Evolutionary conservation across 2,797 vertebrate genomes (phyloP).

Genomic region (Coendou prehensilis): DNA sequence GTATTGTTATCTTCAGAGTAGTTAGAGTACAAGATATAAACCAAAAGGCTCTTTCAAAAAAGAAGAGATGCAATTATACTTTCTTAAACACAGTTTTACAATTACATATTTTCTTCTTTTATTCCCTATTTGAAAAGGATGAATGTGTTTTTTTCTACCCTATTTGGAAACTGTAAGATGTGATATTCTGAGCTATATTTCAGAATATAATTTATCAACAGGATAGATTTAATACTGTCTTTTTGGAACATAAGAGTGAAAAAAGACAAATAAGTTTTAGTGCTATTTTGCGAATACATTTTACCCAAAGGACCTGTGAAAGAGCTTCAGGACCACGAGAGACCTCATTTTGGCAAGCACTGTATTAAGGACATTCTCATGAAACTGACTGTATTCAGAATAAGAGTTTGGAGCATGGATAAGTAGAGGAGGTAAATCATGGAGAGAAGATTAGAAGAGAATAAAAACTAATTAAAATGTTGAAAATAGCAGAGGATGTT

Average conservation of each 20-base stretch:
- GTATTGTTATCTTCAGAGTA: not conserved
- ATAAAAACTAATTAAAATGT: conserved; percentile 6
- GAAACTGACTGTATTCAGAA: not conserved
- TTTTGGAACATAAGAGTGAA: not conserved
- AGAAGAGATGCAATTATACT: not conserved
- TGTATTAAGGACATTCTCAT: not conserved
- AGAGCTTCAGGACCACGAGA: not conserved
- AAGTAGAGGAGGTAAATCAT: not conserved
- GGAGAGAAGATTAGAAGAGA: not conserved
- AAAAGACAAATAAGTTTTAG: not conserved
- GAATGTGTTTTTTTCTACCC: not conserved
- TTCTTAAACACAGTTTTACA: conserved; percentile 12
- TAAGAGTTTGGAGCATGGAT: not conserved
- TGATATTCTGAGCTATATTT: not conserved
- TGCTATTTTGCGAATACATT: conserved; percentile 1
- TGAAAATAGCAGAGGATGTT: not conserved
- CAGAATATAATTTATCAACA: conserved; percentile 28
- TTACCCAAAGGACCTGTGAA: not conserved
- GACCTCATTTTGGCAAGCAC: not conserved
- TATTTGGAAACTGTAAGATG: conserved; percentile 21
- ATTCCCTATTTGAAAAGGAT: not conserved
- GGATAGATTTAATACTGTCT: not conserved
- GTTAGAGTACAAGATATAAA: not conserved
- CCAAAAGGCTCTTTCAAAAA: not conserved
- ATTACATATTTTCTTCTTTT: conserved; percentile 11